These are phyloP conservation scores for Sciaenops ocellatus DNA, from an alignment of 2,797 vertebrate species.

Conservation along the genomic window DNA sequence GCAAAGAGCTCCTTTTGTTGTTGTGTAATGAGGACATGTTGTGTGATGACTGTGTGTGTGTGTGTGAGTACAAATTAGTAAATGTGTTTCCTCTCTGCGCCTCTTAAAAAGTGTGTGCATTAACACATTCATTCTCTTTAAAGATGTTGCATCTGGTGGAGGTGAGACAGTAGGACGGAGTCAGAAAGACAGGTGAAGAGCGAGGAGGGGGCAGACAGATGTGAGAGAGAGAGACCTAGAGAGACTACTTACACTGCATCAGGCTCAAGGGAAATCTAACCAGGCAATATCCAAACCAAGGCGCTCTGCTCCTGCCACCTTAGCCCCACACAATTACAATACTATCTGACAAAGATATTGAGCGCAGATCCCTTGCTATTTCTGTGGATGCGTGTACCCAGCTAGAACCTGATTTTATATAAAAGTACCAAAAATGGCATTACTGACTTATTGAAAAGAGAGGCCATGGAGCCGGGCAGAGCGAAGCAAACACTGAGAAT, in stretches of 20 bases:
- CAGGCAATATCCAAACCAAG: slow-evolving; percentile 84
- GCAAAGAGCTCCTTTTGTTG: not conserved
- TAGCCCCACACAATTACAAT: slow-evolving; percentile 84
- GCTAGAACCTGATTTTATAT: slow-evolving; percentile 65
- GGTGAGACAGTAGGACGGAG: slow-evolving; percentile 21
- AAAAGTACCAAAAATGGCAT: slow-evolving; percentile 76
- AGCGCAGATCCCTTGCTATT: slow-evolving; percentile 77
- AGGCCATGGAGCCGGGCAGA: slow-evolving; percentile 43
- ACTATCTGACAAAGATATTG: slow-evolving; percentile 86
- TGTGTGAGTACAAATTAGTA: not conserved
- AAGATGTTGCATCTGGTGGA: slow-evolving; percentile 16
- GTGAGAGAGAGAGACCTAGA: slow-evolving; percentile 53
- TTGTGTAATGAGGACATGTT: not conserved
- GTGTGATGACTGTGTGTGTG: not conserved
- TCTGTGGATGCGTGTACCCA: slow-evolving; percentile 62
- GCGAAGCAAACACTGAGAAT: slow-evolving; percentile 52
- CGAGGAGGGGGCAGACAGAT: slow-evolving; percentile 30
- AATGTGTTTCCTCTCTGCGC: not conserved
- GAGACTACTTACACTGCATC: slow-evolving; percentile 69
- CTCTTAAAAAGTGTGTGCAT: not conserved
- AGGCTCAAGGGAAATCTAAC: slow-evolving; percentile 84
- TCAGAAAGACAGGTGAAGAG: slow-evolving; percentile 28
- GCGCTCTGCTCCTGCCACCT: slow-evolving; percentile 72
- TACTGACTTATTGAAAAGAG: slow-evolving; percentile 76
- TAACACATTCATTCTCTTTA: not conserved